Conservation (phyloP, 1,140 invertebrate species). For the Homarus americanus region DNA sequence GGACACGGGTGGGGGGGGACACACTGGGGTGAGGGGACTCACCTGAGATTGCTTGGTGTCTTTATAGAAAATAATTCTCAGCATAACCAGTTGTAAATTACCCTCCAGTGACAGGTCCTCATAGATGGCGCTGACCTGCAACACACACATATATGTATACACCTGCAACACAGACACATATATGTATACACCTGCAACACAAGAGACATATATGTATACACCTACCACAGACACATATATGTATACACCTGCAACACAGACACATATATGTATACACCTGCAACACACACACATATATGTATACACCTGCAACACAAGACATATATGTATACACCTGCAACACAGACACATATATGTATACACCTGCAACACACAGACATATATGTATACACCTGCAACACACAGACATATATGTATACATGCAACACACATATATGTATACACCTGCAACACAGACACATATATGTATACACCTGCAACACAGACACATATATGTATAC, state of each 20-base stretch:
- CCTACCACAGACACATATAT: background rate
- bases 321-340: too few relatives aligned
- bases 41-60: constrained; percentile 80
- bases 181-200: background rate
- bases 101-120: constrained; percentile 84
- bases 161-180: background rate
- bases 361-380: too few relatives aligned
- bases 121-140: constrained; percentile 84
- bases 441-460: too few relatives aligned
- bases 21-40: background rate
- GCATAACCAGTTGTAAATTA: constrained; percentile 84
- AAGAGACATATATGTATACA: background rate
- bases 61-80: constrained; percentile 83
- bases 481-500: too few relatives aligned
- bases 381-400: too few relatives aligned
- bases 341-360: too few relatives aligned
- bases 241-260: background rate
- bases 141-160: background rate
- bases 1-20: background rate
- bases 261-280: too few relatives aligned
- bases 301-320: background rate
- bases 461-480: too few relatives aligned
- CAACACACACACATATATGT: background rate
- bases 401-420: too few relatives aligned
- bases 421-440: too few relatives aligned